Evolutionary conservation across 2,888 invertebrate genomes (phyloP).

Genomic region (Drosophila nr. fundita): DNA sequence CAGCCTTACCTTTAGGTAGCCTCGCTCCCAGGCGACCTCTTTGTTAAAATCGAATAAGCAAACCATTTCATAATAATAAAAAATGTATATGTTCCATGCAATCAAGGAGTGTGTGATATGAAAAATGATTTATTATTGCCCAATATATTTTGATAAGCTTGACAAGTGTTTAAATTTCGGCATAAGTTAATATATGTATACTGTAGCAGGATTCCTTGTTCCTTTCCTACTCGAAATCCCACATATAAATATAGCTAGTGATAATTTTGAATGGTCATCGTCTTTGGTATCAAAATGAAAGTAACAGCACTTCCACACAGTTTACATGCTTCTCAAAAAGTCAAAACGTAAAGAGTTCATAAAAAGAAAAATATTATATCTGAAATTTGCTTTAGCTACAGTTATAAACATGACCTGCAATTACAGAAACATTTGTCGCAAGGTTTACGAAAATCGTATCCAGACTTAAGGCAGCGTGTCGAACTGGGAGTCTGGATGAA

Average conservation of each 20-base stretch:
- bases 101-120: conserved; percentile 19
- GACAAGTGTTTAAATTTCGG: neutral
- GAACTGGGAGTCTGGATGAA: neutral
- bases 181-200: neutral
- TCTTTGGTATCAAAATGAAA: too few species aligned
- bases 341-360: neutral
- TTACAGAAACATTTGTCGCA: conserved; percentile 42
- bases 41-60: conserved; percentile 22
- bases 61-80: neutral
- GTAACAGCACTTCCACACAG: too few species aligned
- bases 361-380: neutral
- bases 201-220: too few species aligned
- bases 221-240: neutral
- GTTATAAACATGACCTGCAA: conserved; percentile 24
- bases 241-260: neutral
- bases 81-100: neutral
- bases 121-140: neutral
- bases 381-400: neutral
- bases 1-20: conserved; percentile 36
- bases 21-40: conserved; percentile 39
- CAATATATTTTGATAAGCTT: neutral
- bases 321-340: too few species aligned
- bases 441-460: conserved; percentile 2
- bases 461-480: conserved; percentile 4
- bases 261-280: neutral